These are phyloP conservation scores for Acanthococcus lagerstroemiae DNA, from an alignment of 2,888 invertebrate genomes.

Conservation along the genomic window DNA sequence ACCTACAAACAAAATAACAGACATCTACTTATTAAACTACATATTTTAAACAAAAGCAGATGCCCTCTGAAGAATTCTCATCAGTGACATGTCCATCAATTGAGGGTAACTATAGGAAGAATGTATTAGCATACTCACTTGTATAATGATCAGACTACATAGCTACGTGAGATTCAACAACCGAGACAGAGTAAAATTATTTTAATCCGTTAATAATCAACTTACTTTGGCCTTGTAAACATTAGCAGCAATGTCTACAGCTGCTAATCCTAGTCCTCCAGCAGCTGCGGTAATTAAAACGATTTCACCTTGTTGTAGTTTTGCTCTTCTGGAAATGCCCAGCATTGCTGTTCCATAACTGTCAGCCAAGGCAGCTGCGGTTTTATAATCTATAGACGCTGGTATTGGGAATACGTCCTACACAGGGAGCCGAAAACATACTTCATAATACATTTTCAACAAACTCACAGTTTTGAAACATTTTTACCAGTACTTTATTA, in stretches of 20 bases:
- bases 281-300: constrained; percentile 56
- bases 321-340: constrained; percentile 49
- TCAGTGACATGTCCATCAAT: too few species aligned
- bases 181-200: too few species aligned
- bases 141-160: too few species aligned
- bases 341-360: constrained; percentile 56
- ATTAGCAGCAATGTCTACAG: constrained; percentile 58
- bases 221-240: constrained; percentile 54
- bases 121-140: too few species aligned
- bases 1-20: constrained; percentile 46
- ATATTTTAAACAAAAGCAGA: background rate
- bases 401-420: constrained; percentile 53
- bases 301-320: constrained; percentile 46
- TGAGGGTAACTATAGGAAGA: too few species aligned
- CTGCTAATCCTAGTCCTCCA: constrained; percentile 54
- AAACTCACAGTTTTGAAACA: too few species aligned
- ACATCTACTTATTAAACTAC: background rate
- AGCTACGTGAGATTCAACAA: too few species aligned
- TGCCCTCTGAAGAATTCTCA: too few species aligned
- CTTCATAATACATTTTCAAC: too few species aligned
- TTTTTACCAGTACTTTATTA: too few species aligned
- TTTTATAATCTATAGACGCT: constrained; percentile 45
- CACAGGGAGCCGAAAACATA: constrained; percentile 39
- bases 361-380: constrained; percentile 51
- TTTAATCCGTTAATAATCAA: too few species aligned